Evolutionary conservation across 2,113 vertebrate species (phyloP).

Genomic region (Butorides virescens): DNA sequence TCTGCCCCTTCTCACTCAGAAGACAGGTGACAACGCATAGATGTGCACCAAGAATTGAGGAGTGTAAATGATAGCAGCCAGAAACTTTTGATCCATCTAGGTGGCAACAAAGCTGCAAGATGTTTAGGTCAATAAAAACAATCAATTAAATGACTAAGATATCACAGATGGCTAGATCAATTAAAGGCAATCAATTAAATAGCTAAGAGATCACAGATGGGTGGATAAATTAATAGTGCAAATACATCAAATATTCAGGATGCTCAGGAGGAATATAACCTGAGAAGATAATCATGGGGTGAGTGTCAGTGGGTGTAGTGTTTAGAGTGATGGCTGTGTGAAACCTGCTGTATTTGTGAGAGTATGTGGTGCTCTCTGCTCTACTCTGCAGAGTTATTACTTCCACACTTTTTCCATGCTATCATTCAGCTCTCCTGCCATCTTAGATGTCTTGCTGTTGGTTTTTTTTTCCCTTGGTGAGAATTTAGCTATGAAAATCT

Average conservation of each 20-base stretch:
- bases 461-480: background rate
- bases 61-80: background rate
- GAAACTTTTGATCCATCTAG: background rate
- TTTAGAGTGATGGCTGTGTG: background rate
- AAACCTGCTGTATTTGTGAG: background rate
- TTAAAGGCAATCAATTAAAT: constrained; percentile 57
- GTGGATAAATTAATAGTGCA: constrained; percentile 44
- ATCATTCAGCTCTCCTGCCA: background rate
- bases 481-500: background rate
- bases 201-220: constrained; percentile 29
- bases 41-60: background rate
- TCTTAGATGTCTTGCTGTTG: background rate
- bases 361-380: background rate
- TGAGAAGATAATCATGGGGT: background rate
- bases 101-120: background rate
- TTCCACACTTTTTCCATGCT: background rate
- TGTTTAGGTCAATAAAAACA: constrained; percentile 24
- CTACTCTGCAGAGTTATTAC: background rate
- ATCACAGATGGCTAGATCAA: constrained; percentile 42
- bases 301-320: background rate
- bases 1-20: background rate
- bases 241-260: constrained; percentile 45
- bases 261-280: background rate
- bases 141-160: constrained; percentile 20
- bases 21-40: background rate